Evolutionary conservation across 1,140 invertebrate species (phyloP).

Genomic region (Aphidius ervi): DNA sequence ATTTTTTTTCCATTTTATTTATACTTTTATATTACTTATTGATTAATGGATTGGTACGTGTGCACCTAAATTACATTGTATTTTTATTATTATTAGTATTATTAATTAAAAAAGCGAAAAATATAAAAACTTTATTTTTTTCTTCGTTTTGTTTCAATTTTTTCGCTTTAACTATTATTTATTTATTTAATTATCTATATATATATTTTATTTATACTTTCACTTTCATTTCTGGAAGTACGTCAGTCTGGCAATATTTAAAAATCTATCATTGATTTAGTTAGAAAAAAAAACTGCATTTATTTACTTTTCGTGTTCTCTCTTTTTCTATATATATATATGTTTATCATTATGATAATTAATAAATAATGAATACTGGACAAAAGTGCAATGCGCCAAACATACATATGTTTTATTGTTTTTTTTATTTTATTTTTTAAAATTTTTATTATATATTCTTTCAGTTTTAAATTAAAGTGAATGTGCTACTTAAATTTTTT

Average conservation of each 20-base stretch:
- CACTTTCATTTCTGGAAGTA: slow-evolving; percentile 17
- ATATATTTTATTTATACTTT: neutral
- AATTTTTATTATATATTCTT: no score
- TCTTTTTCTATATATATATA: neutral
- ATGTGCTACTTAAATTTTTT: no score
- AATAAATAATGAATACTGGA: neutral
- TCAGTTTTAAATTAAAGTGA: no score
- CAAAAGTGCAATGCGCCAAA: no score
- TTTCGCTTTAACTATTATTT: neutral
- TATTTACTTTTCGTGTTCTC: neutral
- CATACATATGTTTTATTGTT: no score
- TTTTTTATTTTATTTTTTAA: no score
- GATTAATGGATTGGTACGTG: slow-evolving; percentile 14
- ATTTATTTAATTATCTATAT: neutral
- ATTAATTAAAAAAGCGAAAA: slow-evolving; percentile 13
- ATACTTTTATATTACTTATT: neutral
- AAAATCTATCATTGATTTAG: slow-evolving; percentile 12
- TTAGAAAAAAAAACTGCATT: neutral
- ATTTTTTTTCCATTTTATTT: neutral
- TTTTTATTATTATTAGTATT: slow-evolving; percentile 6
- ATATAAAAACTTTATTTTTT: slow-evolving; percentile 7
- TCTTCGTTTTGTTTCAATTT: neutral
- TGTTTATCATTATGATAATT: neutral
- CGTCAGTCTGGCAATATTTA: slow-evolving; percentile 21
- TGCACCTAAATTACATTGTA: slow-evolving; percentile 11